phyloP scores from a whole-genome alignment of 2,113 vertebrate species.

The Tyrannus savana region DNA sequence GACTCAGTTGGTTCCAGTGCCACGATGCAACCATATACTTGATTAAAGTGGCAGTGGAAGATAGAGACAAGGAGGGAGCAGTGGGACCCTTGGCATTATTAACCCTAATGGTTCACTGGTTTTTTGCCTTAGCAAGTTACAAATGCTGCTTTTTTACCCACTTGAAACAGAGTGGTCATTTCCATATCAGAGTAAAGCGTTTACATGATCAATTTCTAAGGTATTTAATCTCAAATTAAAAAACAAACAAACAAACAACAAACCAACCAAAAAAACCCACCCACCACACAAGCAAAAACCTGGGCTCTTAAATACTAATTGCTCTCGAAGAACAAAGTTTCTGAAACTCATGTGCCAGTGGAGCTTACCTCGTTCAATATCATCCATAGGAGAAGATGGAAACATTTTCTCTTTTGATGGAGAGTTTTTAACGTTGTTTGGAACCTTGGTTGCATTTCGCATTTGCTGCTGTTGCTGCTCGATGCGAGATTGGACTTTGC shows the following conservation, averaged over 20 bases:
- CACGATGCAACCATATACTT: neutral
- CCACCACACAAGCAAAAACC: neutral
- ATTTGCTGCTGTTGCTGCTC: conserved; percentile 81
- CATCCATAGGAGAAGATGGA: conserved; percentile 89
- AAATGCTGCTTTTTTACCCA: neutral
- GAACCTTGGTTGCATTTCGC: conserved; percentile 73
- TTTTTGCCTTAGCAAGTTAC: neutral
- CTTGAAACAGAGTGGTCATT: neutral
- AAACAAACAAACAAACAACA: neutral
- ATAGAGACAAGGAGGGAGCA: neutral
- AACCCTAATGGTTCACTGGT: neutral
- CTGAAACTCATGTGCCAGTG: neutral
- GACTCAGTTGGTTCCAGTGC: neutral
- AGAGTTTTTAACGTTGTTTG: conserved; percentile 79
- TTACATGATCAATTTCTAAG: neutral
- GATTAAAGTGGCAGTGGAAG: neutral
- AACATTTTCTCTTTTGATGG: conserved; percentile 82
- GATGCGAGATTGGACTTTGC: conserved; percentile 88
- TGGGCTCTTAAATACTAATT: neutral
- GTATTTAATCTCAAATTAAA: neutral
- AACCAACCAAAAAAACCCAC: neutral
- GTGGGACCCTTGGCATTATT: neutral
- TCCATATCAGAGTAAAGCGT: neutral
- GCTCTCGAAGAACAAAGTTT: neutral
- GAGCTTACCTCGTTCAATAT: conserved; percentile 91